phyloP scores from a whole-genome alignment of 2,797 vertebrate genomes.

The Pagetopsis macropterus region DNA sequence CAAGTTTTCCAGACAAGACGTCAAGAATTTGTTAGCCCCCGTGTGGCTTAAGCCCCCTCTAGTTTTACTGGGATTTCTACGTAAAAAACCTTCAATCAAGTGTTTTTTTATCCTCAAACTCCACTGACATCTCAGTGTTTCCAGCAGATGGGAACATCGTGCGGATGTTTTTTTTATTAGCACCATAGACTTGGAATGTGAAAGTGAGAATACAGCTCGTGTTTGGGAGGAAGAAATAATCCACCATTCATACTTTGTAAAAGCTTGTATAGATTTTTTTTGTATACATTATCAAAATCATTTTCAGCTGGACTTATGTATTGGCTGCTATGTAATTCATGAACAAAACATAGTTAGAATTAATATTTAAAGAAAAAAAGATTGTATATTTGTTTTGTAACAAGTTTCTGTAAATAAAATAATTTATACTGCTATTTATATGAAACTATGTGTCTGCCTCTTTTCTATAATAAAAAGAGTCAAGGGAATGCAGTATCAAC shows the following conservation, averaged over 20 bases:
- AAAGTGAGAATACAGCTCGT: constrained; percentile 89
- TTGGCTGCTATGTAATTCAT: constrained; percentile 99
- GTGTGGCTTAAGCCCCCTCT: constrained; percentile 54
- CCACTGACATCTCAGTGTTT: constrained; percentile 72
- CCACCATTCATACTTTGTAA: constrained; percentile 93
- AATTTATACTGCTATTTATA: constrained; percentile 99
- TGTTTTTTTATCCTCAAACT: constrained; percentile 78
- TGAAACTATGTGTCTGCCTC: constrained; percentile 86
- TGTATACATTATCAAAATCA: constrained; percentile 94
- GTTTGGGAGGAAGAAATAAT: constrained; percentile 85
- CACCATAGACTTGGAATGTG: constrained; percentile 95
- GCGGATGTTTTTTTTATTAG: constrained; percentile 81
- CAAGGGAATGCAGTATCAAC: constrained; percentile 18
- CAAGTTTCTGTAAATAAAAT: constrained; percentile 99
- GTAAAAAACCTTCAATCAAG: constrained; percentile 61
- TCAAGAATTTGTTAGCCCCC: constrained; percentile 51
- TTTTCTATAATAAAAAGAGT: constrained; percentile 36
- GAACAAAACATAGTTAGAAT: constrained; percentile 99
- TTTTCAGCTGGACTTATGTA: constrained; percentile 98
- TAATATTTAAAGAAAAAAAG: constrained; percentile 99
- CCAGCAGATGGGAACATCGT: constrained; percentile 58
- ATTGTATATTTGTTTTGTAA: constrained; percentile 99
- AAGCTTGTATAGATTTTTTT: constrained; percentile 93
- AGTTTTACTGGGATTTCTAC: constrained; percentile 64
- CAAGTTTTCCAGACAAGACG: constrained; percentile 64